Percentiles rank a stretch among this genome's conserved stretches.
Evolutionary conservation across 2,888 invertebrate genomes (phyloP).

Genomic region (Erynnis tages): DNA sequence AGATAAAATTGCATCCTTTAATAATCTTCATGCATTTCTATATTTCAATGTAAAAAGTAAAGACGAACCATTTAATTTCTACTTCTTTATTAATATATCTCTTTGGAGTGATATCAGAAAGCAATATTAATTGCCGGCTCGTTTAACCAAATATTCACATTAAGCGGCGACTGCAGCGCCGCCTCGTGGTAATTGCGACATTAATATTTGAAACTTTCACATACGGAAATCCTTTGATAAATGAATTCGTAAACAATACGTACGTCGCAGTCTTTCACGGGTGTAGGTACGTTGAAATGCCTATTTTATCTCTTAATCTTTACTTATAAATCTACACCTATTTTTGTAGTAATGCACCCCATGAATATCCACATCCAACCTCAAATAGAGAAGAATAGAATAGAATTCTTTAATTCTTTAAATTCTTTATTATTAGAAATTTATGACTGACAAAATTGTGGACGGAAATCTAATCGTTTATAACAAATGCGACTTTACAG

Average conservation of each 20-base stretch:
- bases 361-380: too few species aligned
- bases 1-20: too few species aligned
- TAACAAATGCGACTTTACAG: neutral
- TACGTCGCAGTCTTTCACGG: conserved; percentile 33
- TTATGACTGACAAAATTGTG: too few species aligned
- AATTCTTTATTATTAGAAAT: too few species aligned
- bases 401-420: too few species aligned
- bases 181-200: conserved; percentile 47
- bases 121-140: conserved; percentile 61
- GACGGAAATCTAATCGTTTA: conserved; percentile 2
- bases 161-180: conserved; percentile 32
- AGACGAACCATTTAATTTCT: too few species aligned
- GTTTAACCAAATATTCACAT: conserved; percentile 46
- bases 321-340: too few species aligned
- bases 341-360: too few species aligned
- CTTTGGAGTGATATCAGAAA: conserved; percentile 59
- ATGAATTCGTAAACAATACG: conserved; percentile 32
- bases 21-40: too few species aligned
- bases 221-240: conserved; percentile 39
- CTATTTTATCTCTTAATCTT: conserved; percentile 1
- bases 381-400: too few species aligned
- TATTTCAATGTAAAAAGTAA: too few species aligned
- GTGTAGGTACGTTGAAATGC: conserved; percentile 28
- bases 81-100: too few species aligned
- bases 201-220: conserved; percentile 48